These are phyloP conservation scores for Charaxes varanes DNA, from an alignment of 1,140 invertebrate species.

Conservation along the genomic window DNA sequence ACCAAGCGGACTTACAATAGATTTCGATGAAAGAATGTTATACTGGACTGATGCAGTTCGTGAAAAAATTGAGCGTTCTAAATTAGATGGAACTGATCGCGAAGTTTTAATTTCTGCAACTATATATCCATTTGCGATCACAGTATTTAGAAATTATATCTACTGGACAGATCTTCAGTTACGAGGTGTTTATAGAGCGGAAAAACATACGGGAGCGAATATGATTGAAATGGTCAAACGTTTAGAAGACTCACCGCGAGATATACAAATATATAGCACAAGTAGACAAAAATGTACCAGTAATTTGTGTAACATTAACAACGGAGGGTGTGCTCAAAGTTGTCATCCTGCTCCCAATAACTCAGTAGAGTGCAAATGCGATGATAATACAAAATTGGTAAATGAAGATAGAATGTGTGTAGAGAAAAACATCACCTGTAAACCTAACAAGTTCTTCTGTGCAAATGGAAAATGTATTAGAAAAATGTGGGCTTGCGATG, in stretches of 20 bases:
- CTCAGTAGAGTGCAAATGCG: conserved; percentile 90
- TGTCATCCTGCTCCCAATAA: conserved; percentile 92
- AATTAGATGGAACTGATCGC: conserved; percentile 87
- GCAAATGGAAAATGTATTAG: conserved; percentile 96
- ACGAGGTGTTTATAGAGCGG: conserved; percentile 94
- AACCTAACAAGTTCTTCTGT: conserved; percentile 93
- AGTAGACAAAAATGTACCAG: conserved; percentile 86
- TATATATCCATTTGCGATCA: conserved; percentile 97
- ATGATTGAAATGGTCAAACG: conserved; percentile 95
- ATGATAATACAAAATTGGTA: conserved; percentile 89
- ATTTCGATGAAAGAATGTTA: conserved; percentile 95
- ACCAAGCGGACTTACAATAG: conserved; percentile 96
- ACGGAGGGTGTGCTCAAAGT: conserved; percentile 96
- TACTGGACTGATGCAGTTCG: conserved; percentile 99
- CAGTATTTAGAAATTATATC: conserved; percentile 92
- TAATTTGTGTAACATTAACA: conserved; percentile 93
- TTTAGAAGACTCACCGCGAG: conserved; percentile 91
- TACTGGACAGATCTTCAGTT: conserved; percentile 98
- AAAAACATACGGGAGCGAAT: conserved; percentile 97
- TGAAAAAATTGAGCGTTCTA: conserved; percentile 97
- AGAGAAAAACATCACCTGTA: conserved; percentile 90
- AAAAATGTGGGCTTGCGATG: conserved; percentile 96
- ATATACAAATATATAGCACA: conserved; percentile 91
- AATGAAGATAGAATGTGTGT: conserved; percentile 95
- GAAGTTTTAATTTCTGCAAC: conserved; percentile 90